Conservation (phyloP, 2,888 invertebrate species). For the Plutella xylostella region DNA sequence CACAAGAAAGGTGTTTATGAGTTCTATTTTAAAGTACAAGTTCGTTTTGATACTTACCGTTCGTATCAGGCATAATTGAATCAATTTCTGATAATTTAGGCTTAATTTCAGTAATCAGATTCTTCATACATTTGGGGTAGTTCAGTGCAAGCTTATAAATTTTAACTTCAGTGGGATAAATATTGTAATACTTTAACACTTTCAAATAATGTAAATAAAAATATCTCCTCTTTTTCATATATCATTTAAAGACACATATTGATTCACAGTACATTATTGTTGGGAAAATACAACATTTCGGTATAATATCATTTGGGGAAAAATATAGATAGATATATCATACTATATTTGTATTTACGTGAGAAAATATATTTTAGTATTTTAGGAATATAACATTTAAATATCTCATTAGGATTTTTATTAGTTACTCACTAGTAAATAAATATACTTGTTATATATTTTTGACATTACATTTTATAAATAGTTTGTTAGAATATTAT, state of each 20-base stretch:
- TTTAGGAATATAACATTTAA: not conserved
- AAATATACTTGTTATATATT: too few species aligned
- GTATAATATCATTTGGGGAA: too few species aligned
- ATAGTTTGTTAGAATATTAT: conserved; percentile 31
- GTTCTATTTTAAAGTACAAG: too few species aligned
- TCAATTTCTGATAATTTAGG: too few species aligned
- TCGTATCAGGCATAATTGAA: too few species aligned
- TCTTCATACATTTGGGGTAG: not conserved
- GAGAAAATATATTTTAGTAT: conserved; percentile 25
- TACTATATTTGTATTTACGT: conserved; percentile 24
- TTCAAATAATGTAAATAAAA: not conserved
- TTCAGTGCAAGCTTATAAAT: not conserved
- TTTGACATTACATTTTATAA: conserved; percentile 36
- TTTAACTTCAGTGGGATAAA: not conserved
- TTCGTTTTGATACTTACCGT: too few species aligned
- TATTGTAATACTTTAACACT: too few species aligned
- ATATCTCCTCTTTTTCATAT: conserved; percentile 49
- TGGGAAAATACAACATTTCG: conserved; percentile 44
- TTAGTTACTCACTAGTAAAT: too few species aligned
- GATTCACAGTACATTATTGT: conserved; percentile 24
- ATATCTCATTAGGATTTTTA: not conserved
- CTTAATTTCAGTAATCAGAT: too few species aligned
- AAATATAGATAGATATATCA: conserved; percentile 30
- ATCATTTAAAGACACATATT: conserved; percentile 43
- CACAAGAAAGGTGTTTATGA: too few species aligned